Percentiles rank a stretch among this genome's conserved stretches.
Conservation (phyloP, 2,888 invertebrate genomes). For the Aphodius granarius region DNA sequence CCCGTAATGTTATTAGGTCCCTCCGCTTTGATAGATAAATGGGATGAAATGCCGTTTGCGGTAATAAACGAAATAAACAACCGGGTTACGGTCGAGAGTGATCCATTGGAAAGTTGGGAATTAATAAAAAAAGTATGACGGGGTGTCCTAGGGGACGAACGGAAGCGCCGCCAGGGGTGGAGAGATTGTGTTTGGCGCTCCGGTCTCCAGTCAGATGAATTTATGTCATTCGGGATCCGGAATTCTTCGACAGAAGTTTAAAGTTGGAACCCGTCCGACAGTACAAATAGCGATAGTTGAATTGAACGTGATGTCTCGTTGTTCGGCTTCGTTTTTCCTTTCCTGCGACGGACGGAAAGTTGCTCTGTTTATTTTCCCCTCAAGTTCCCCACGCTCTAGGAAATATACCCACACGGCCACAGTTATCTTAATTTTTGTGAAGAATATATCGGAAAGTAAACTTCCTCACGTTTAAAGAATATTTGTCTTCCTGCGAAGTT, state of each 20-base stretch:
- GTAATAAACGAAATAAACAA: conserved; percentile 15
- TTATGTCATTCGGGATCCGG: conserved; percentile 14
- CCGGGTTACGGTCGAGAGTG: not conserved
- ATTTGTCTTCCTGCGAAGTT: not conserved
- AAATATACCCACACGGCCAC: not conserved
- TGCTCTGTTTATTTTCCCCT: not conserved
- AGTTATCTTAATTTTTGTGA: not conserved
- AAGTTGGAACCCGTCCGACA: not conserved
- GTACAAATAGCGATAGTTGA: not conserved
- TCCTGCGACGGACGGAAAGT: not conserved
- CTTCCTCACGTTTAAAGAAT: not conserved
- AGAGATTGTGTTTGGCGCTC: not conserved
- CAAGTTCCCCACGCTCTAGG: not conserved
- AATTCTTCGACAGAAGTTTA: conserved; percentile 14
- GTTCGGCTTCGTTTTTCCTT: not conserved
- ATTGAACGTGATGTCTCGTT: not conserved
- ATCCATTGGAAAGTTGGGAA: conserved; percentile 8
- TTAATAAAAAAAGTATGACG: conserved; percentile 7
- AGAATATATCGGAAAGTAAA: not conserved
- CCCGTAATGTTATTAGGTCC: conserved; percentile 12
- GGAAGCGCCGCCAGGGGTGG: not conserved
- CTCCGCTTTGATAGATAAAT: conserved; percentile 10
- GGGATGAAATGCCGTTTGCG: conserved; percentile 12
- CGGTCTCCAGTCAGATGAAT: conserved; percentile 4
- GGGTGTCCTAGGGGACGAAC: not conserved